Percentiles rank a stretch among this genome's conserved stretches.
Evolutionary conservation across 1,140 invertebrate genomes (phyloP).

Genomic region (Drosophila micromelanica): DNA sequence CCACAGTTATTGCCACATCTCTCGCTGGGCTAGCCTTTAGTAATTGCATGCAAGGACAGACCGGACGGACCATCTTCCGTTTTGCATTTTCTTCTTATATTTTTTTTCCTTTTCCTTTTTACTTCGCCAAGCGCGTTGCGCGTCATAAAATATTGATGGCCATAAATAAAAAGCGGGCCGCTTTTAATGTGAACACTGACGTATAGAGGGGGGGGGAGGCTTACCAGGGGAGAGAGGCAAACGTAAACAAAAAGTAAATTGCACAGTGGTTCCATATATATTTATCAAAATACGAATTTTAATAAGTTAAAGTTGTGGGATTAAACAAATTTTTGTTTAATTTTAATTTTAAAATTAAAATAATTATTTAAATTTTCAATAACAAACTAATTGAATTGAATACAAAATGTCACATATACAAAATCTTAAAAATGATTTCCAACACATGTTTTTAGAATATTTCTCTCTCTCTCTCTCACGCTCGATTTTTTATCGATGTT

Average conservation of each 20-base stretch:
- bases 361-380: too few relatives aligned
- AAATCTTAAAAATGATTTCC: too few relatives aligned
- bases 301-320: too few relatives aligned
- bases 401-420: too few relatives aligned
- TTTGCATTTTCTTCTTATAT: constrained; percentile 10
- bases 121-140: constrained; percentile 47
- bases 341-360: too few relatives aligned
- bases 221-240: background rate
- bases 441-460: too few relatives aligned
- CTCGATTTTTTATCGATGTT: too few relatives aligned
- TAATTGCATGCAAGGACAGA: constrained; percentile 16
- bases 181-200: constrained; percentile 57
- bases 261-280: constrained; percentile 59
- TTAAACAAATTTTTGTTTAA: too few relatives aligned
- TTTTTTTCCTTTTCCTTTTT: background rate
- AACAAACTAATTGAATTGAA: too few relatives aligned
- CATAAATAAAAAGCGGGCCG: constrained; percentile 71
- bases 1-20: background rate
- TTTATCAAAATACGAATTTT: too few relatives aligned
- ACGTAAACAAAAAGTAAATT: constrained; percentile 50
- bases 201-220: background rate
- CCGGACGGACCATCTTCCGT: background rate
- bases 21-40: constrained; percentile 2
- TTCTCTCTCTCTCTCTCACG: too few relatives aligned
- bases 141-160: constrained; percentile 75